A percentile compares a stretch with the other conserved stretches of the same genome.
These are phyloP conservation scores for Mallotus villosus DNA, from an alignment of 2,797 vertebrate species.

Conservation along the genomic window DNA sequence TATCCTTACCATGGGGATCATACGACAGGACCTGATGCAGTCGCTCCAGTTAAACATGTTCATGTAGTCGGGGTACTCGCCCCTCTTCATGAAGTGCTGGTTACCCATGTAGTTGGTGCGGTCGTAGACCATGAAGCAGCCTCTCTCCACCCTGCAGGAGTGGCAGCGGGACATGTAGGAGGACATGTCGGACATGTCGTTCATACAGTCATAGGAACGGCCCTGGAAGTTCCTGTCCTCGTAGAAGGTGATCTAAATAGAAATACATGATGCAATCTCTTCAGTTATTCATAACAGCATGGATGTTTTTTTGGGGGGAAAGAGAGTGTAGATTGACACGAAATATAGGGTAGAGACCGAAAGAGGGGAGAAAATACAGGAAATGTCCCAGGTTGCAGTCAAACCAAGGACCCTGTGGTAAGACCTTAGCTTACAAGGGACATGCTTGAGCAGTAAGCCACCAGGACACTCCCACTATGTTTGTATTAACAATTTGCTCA, in stretches of 20 bases:
- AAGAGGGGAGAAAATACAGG: no score
- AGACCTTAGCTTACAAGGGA: no score
- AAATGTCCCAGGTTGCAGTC: no score
- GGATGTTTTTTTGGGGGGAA: no score
- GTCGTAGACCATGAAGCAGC: constrained; percentile 7
- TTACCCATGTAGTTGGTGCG: constrained; percentile 13
- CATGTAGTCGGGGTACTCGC: constrained; percentile 6
- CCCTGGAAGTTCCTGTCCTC: constrained; percentile 10
- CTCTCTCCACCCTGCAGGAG: constrained; percentile 9
- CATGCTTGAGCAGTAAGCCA: no score
- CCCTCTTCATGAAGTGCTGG: constrained; percentile 9
- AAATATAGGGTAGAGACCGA: no score
- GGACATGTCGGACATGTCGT: background rate
- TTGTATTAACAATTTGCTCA: no score
- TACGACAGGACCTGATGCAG: constrained; percentile 3
- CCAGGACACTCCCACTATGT: no score
- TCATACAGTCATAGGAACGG: background rate
- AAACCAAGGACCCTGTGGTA: no score
- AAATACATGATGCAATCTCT: no score
- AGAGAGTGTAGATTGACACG: no score
- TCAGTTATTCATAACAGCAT: no score
- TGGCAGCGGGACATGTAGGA: constrained; percentile 3
- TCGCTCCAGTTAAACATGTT: background rate
- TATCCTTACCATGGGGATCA: constrained; percentile 23
- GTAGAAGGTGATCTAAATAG: constrained; percentile 6